phyloP scores from a whole-genome alignment of 1,140 invertebrate genomes.

The Intoshia linei region DNA sequence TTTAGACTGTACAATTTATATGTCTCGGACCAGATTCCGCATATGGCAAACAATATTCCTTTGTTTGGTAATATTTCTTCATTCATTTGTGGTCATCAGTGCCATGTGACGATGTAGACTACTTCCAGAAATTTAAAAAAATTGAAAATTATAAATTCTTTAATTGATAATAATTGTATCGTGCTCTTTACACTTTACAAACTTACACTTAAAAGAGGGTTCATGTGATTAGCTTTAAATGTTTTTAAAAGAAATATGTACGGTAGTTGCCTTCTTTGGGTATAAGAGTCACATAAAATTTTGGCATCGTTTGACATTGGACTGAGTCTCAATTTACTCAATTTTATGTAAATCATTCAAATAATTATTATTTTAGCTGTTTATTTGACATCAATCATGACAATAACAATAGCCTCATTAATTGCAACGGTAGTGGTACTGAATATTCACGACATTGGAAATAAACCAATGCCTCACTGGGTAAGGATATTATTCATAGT shows the following conservation, averaged over 20 bases:
- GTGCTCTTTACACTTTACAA: no score
- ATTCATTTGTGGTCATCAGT: not conserved
- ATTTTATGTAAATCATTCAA: not conserved
- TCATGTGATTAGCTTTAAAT: no score
- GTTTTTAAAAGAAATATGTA: no score
- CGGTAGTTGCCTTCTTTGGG: no score
- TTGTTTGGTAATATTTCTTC: constrained; percentile 3
- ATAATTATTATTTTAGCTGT: constrained; percentile 5
- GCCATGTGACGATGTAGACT: not conserved
- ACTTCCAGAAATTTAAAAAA: not conserved
- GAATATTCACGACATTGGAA: constrained; percentile 6
- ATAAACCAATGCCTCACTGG: constrained; percentile 7
- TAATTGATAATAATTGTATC: no score
- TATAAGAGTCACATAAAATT: no score
- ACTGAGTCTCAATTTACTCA: no score
- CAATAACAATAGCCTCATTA: constrained; percentile 7
- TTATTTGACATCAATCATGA: constrained; percentile 7
- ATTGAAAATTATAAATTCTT: no score
- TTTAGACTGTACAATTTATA: constrained; percentile 7
- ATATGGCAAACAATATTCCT: constrained; percentile 6
- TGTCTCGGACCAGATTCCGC: constrained; percentile 6
- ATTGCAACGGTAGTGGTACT: constrained; percentile 7
- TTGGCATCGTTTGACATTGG: no score
- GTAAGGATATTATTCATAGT: constrained; percentile 5
- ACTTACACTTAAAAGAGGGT: no score